Conservation (phyloP, 2,888 invertebrate genomes). For the Trachelus troglodyta region DNA sequence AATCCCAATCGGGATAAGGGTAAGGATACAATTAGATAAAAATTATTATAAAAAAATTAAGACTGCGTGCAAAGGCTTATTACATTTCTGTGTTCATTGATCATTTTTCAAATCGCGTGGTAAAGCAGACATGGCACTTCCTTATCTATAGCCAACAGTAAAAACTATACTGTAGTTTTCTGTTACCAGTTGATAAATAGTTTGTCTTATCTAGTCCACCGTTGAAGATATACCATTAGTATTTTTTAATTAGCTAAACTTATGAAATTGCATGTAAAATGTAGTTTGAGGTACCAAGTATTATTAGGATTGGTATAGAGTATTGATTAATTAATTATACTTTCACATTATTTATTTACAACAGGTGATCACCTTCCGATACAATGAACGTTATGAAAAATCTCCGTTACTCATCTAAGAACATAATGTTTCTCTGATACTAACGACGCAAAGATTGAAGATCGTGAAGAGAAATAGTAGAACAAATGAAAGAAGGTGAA, state of each 20-base stretch:
- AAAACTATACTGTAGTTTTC: background rate
- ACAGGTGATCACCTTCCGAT: slow-evolving; percentile 34
- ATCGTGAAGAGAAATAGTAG: background rate
- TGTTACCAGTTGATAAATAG: background rate
- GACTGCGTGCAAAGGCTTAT: background rate
- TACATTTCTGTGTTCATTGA: background rate
- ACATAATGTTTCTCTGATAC: background rate
- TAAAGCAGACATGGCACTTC: background rate
- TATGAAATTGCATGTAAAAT: too few species aligned
- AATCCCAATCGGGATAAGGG: too few species aligned
- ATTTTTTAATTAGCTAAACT: background rate
- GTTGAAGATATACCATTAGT: background rate
- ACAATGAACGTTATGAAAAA: slow-evolving; percentile 34
- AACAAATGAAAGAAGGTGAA: background rate
- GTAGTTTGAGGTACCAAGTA: too few species aligned
- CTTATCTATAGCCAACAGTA: background rate
- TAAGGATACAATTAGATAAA: too few species aligned
- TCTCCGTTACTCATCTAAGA: background rate
- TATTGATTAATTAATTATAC: slow-evolving; percentile 24
- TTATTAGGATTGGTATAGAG: background rate
- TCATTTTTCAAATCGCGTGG: background rate
- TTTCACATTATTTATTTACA: slow-evolving; percentile 51
- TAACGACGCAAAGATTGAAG: background rate
- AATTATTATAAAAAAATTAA: too few species aligned
- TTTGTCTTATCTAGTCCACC: background rate